Base-by-base conservation (phyloP, 2,113 vertebrate species). In the Pteropus alecto region DNA sequence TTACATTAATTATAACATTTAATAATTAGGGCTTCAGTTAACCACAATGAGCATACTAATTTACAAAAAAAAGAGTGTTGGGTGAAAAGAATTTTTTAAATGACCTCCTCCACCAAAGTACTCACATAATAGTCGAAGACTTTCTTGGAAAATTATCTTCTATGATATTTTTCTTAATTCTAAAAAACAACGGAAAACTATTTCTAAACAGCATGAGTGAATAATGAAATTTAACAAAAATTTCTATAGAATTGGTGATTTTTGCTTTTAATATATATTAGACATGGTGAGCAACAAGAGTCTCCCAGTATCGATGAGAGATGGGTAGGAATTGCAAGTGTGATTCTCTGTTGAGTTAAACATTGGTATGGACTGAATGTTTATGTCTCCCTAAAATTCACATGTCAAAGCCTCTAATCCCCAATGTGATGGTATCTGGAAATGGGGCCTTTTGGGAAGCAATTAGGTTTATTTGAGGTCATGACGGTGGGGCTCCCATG, bases 91-190 rank as follows among this genome's bases (percentile, higher is more conserved):
- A 87, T 54, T 63, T 90, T 76, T 79, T 19, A 60, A 87, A 74
- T 41, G 4, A 10, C 14, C 21, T 26, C 18, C 1, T 38, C 67
- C 3, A 3, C 48, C 18, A 7, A 96, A 88, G 0, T 93, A 98
- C 98, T 97, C 98, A 99, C 99, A 94, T 96, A 96, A 97, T 68
- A 88, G 95, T 98, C n/a, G 98, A 58, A 73, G 97, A 85, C 78
- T 97, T 99, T 94, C 79, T 96, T 70, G 97, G 93, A 96, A 67
- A 70, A 92, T 68, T 87, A 77, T 98, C 98, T 97, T 97, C 98
- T 58, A 92, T 26, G 68, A 70, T 43, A 89, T 87, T 90, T 90
- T 98, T 98, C 93, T 38, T 98, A 83, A 93, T 84, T 96, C 98
- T 98, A 97, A 79, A 93, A 98, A 98, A 87, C 22, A 97, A 92